Percentiles rank a stretch among this genome's conserved stretches.
Conservation (phyloP, 2,113 vertebrate species). For the Micromys minutus region DNA sequence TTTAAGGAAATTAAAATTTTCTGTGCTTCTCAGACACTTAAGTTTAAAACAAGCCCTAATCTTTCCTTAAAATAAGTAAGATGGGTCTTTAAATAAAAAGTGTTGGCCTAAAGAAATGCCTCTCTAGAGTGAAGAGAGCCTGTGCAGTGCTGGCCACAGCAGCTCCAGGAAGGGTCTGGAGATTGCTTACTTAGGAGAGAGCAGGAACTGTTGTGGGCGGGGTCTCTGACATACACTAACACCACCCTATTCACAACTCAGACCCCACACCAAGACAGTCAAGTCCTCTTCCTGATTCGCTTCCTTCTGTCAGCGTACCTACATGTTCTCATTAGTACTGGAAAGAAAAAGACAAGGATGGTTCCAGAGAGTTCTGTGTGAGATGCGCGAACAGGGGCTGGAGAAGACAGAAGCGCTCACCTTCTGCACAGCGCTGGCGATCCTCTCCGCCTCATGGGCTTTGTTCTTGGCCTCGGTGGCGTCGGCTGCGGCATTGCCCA, state of each 20-base stretch:
- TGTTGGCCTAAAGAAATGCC: not conserved
- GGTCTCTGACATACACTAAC: not conserved
- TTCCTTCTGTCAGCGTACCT: not conserved
- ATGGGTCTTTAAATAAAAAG: not conserved
- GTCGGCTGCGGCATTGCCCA: conserved; percentile 92
- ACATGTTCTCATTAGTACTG: not conserved
- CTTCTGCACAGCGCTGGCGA: conserved; percentile 92
- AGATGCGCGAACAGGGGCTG: rapidly evolving
- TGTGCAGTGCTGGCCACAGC: not conserved
- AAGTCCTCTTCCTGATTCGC: not conserved
- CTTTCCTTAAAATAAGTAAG: not conserved
- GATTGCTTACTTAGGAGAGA: not conserved
- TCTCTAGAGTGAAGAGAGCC: not conserved
- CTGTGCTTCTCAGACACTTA: not conserved
- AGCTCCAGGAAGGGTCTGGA: not conserved
- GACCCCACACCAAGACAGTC: not conserved
- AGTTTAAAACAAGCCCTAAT: conserved; percentile 21
- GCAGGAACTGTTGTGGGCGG: not conserved
- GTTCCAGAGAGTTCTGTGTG: not conserved
- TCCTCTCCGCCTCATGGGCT: conserved; percentile 92
- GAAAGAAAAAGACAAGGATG: not conserved
- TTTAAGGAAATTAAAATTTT: conserved; percentile 20
- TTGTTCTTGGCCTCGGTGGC: conserved; percentile 92
- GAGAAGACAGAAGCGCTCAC: conserved; percentile 76
- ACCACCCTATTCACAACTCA: not conserved